phyloP scores from a whole-genome alignment of 92 coral and sea anemone species.

The Actinernus sp. region DNA sequence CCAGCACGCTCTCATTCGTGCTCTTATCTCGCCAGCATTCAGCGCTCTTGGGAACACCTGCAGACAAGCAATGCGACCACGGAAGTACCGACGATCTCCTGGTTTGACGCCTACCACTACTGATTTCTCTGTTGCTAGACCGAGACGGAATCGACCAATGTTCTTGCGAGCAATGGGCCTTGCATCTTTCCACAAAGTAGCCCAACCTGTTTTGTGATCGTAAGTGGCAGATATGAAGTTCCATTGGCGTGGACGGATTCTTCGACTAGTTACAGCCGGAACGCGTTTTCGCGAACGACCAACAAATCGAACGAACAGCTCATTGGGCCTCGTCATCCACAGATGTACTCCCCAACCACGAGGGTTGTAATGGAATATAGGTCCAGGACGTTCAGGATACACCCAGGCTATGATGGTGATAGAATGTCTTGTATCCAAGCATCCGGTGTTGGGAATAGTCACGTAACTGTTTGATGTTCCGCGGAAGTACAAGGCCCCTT shows the following conservation, averaged over 20 bases:
- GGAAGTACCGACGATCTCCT: slow-evolving; percentile 23
- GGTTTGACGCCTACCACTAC: slow-evolving; percentile 28
- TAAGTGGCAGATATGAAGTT: slow-evolving; percentile 43
- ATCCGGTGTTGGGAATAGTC: slow-evolving; percentile 60
- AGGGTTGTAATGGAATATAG: slow-evolving; percentile 33
- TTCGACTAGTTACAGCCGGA: slow-evolving; percentile 21
- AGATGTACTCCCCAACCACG: slow-evolving; percentile 11
- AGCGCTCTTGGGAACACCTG: slow-evolving; percentile 28
- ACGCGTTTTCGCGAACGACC: slow-evolving; percentile 14
- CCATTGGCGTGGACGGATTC: slow-evolving; percentile 26
- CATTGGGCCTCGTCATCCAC: neutral
- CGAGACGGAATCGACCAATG: slow-evolving; percentile 32
- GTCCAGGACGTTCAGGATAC: slow-evolving; percentile 32
- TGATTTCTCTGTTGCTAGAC: slow-evolving; percentile 21
- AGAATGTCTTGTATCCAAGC: slow-evolving; percentile 56
- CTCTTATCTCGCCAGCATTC: slow-evolving; percentile 23
- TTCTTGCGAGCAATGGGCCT: slow-evolving; percentile 6
- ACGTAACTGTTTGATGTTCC: slow-evolving; percentile 62
- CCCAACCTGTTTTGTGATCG: slow-evolving; percentile 8
- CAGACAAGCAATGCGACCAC: slow-evolving; percentile 44
- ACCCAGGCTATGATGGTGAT: slow-evolving; percentile 39
- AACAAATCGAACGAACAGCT: slow-evolving; percentile 9
- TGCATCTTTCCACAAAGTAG: slow-evolving; percentile 26
- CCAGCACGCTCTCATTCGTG: slow-evolving; percentile 7
- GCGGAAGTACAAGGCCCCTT: slow-evolving; percentile 49